These are phyloP conservation scores for Euproctis similis DNA, from an alignment of 2,888 invertebrate species.

Conservation along the genomic window DNA sequence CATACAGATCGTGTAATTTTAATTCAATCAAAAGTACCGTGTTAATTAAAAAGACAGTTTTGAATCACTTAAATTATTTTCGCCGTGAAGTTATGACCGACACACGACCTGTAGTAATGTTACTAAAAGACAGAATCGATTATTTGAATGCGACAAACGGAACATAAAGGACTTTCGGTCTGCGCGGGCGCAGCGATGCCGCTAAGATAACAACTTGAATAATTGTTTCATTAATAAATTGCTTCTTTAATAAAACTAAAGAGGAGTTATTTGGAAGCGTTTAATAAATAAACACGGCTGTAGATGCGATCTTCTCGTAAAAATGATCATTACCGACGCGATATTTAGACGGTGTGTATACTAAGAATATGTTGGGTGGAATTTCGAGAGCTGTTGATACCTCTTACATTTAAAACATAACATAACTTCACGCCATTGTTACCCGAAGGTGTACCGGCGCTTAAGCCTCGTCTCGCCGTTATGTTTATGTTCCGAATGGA, in stretches of 20 bases:
- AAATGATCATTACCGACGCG: conserved; percentile 53
- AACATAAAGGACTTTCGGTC: conserved; percentile 22
- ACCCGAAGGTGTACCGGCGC: no score
- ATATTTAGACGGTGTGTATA: conserved; percentile 35
- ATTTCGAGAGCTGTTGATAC: conserved; percentile 26
- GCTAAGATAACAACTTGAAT: conserved; percentile 54
- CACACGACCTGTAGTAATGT: no score
- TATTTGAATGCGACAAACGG: conserved; percentile 3
- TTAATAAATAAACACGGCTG: conserved; percentile 49
- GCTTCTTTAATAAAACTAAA: conserved; percentile 56
- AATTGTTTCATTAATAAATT: conserved; percentile 71
- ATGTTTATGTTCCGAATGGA: no score
- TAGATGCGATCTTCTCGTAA: conserved; percentile 47
- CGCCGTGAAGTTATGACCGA: no score
- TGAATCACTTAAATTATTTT: no score
- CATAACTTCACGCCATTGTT: no score
- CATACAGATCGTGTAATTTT: no score
- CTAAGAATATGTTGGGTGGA: conserved; percentile 32
- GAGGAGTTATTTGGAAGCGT: conserved; percentile 40
- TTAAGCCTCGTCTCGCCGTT: no score
- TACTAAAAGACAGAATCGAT: not conserved
- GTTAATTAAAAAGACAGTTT: no score
- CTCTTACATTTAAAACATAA: no score
- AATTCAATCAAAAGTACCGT: no score
- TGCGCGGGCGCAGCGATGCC: conserved; percentile 38